phyloP scores from a whole-genome alignment of 2,113 vertebrate genomes.

The Petroica traversi region DNA sequence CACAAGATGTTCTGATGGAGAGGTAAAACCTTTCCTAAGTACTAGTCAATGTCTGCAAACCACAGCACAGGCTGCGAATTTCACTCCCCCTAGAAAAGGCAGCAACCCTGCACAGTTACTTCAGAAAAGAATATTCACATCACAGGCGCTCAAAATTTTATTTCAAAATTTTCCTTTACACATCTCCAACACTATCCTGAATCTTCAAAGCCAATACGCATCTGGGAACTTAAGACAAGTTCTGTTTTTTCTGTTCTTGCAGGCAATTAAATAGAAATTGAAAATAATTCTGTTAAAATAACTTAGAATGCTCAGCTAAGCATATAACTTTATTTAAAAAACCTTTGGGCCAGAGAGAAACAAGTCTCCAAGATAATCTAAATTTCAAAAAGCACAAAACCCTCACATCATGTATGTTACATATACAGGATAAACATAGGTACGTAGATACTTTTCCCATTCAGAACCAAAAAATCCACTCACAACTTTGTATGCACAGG shows the following conservation, averaged over 20 bases:
- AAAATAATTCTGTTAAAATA: neutral
- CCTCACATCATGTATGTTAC: rapidly evolving
- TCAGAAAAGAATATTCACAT: neutral
- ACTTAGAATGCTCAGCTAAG: neutral
- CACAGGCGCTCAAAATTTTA: neutral
- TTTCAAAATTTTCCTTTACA: neutral
- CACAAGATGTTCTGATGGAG: neutral
- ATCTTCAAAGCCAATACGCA: neutral
- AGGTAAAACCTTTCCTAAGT: neutral
- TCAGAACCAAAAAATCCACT: neutral
- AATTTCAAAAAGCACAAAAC: neutral
- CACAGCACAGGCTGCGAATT: neutral
- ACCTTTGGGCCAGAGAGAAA: neutral
- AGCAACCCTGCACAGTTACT: neutral
- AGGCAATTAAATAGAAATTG: neutral
- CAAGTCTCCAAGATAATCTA: neutral
- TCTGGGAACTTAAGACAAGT: neutral
- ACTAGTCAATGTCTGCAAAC: neutral
- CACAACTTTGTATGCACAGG: neutral
- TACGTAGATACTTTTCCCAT: neutral
- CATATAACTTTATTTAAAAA: neutral
- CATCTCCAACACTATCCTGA: neutral
- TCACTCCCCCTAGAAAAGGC: neutral
- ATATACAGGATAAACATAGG: neutral
- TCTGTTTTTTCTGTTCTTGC: neutral